Evolutionary conservation across 2,113 vertebrate species (phyloP).

Genomic region (Chiloscyllium plagiosum): DNA sequence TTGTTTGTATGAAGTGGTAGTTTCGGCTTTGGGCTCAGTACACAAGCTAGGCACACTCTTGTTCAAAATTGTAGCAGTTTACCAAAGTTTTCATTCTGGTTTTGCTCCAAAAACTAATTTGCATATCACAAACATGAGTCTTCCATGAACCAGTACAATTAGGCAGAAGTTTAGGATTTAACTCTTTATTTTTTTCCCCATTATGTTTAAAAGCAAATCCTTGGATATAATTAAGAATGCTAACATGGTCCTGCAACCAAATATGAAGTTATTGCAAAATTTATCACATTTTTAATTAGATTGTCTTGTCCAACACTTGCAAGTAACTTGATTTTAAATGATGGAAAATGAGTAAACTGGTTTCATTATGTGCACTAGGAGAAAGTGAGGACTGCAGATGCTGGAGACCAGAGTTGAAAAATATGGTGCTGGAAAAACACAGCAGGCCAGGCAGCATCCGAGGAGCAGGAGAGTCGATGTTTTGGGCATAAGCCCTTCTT

Average conservation of each 20-base stretch:
- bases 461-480: too few species aligned
- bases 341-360: neutral
- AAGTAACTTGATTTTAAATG: neutral
- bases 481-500: too few species aligned
- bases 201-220: neutral
- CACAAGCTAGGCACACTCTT: neutral
- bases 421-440: too few species aligned
- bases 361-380: neutral
- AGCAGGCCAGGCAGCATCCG: too few species aligned
- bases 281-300: neutral
- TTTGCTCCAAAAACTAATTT: neutral
- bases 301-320: neutral
- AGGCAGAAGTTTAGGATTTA: neutral
- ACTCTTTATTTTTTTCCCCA: neutral
- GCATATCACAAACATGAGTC: neutral
- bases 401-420: too few species aligned
- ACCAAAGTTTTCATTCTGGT: neutral
- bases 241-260: neutral
- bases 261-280: neutral
- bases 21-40: neutral
- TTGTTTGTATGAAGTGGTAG: neutral
- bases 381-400: too few species aligned
- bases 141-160: neutral
- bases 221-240: neutral
- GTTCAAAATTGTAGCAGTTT: neutral